A percentile compares a stretch with the other conserved stretches of the same genome.
Evolutionary conservation across 2,113 vertebrate genomes (phyloP).

Genomic region (Lophura nycthemera): DNA sequence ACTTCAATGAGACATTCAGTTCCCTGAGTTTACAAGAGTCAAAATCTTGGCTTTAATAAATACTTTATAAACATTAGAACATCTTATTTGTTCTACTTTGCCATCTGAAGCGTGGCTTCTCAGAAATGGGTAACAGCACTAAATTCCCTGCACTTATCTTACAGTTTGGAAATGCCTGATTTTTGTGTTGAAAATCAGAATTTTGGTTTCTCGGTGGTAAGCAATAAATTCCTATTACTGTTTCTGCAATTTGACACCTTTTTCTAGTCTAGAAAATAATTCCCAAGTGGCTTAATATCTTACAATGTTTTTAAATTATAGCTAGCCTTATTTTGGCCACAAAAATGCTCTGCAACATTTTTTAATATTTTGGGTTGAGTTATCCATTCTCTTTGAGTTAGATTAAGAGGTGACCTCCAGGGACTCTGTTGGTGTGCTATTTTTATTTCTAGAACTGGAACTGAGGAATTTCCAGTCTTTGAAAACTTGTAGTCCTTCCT

Average conservation of each 20-base stretch:
- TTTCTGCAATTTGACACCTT: neutral
- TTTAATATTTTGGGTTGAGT: neutral
- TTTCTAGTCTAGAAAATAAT: neutral
- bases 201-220: neutral
- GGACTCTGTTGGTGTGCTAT: neutral
- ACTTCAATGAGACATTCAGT: neutral
- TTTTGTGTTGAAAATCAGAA: neutral
- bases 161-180: neutral
- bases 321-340: neutral
- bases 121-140: neutral
- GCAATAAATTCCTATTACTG: neutral
- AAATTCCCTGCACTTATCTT: neutral
- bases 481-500: neutral
- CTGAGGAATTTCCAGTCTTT: neutral
- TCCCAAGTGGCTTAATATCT: neutral
- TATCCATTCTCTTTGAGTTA: neutral
- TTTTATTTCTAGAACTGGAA: neutral
- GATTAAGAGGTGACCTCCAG: neutral
- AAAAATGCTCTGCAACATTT: neutral
- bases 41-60: constrained; percentile 27
- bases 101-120: neutral
- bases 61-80: neutral
- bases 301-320: neutral
- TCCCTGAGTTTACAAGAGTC: neutral
- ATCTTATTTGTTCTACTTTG: neutral